phyloP scores from a whole-genome alignment of 2,888 invertebrate species.

The Ornithoptera priamus region DNA sequence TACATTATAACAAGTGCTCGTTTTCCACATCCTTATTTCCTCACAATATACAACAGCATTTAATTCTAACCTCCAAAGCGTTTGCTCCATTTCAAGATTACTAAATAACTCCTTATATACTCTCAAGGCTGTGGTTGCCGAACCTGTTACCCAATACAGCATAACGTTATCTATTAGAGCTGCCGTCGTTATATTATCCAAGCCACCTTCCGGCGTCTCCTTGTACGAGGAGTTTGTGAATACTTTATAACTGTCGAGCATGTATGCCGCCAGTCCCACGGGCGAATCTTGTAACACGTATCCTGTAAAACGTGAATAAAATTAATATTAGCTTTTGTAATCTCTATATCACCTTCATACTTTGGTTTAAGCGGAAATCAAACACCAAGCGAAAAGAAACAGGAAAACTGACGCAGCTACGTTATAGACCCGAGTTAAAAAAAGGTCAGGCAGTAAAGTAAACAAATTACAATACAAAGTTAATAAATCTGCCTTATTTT shows the following conservation, averaged over 20 bases:
- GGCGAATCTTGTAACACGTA: constrained; percentile 83
- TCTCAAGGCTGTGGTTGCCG: constrained; percentile 71
- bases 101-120: constrained; percentile 82
- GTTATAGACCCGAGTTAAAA: no score
- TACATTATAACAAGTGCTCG: no score
- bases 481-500: no score
- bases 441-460: no score
- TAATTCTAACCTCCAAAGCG: constrained; percentile 54
- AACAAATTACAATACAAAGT: no score
- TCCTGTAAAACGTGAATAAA: constrained; percentile 68
- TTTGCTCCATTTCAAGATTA: constrained; percentile 47
- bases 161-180: constrained; percentile 77
- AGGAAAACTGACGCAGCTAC: no score
- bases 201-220: constrained; percentile 81
- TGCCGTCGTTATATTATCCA: constrained; percentile 62
- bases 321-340: background rate
- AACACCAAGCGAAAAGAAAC: no score
- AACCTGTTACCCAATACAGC: constrained; percentile 77
- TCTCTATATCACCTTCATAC: no score
- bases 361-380: no score
- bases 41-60: background rate
- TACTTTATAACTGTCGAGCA: constrained; percentile 90
- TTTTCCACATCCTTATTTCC: no score
- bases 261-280: constrained; percentile 90
- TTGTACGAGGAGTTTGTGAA: constrained; percentile 82